phyloP scores from a whole-genome alignment of 2,888 invertebrate genomes.

The Trilocha varians region DNA sequence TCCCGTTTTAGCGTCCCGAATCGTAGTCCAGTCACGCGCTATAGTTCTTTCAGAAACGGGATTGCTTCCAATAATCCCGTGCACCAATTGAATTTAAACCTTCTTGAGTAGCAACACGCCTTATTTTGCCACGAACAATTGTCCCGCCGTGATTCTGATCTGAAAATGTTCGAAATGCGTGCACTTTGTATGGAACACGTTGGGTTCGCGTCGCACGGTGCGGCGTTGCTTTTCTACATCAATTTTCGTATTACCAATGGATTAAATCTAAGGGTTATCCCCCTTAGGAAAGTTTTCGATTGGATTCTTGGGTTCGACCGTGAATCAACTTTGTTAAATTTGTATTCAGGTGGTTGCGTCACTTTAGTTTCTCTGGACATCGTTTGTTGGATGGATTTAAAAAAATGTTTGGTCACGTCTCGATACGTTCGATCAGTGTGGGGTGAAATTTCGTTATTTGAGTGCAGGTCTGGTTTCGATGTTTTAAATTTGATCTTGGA shows the following conservation, averaged over 20 bases:
- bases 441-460: background rate
- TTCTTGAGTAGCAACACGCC: constrained; percentile 47
- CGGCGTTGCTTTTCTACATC: constrained; percentile 61
- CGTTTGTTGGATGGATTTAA: constrained; percentile 37
- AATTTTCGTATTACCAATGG: constrained; percentile 72
- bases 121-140: constrained; percentile 42
- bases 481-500: too few relatives aligned
- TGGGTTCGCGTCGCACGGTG: constrained; percentile 36
- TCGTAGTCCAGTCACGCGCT: constrained; percentile 52
- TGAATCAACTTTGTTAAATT: constrained; percentile 67
- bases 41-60: constrained; percentile 67
- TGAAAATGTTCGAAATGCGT: constrained; percentile 37
- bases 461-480: too few relatives aligned
- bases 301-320: constrained; percentile 54
- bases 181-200: constrained; percentile 30
- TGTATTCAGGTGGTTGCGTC: constrained; percentile 56
- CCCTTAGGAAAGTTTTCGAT: constrained; percentile 55
- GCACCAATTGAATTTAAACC: constrained; percentile 58
- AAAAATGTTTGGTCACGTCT: constrained; percentile 19
- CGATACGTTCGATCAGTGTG: background rate
- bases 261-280: constrained; percentile 66
- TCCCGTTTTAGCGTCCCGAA: constrained; percentile 31
- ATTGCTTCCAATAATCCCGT: constrained; percentile 60
- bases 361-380: constrained; percentile 49
- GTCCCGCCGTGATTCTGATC: constrained; percentile 49